Percentiles rank a stretch among this genome's conserved stretches.
These are phyloP conservation scores for Trachelus tabidus DNA, from an alignment of 2,888 invertebrate genomes.

Conservation along the genomic window DNA sequence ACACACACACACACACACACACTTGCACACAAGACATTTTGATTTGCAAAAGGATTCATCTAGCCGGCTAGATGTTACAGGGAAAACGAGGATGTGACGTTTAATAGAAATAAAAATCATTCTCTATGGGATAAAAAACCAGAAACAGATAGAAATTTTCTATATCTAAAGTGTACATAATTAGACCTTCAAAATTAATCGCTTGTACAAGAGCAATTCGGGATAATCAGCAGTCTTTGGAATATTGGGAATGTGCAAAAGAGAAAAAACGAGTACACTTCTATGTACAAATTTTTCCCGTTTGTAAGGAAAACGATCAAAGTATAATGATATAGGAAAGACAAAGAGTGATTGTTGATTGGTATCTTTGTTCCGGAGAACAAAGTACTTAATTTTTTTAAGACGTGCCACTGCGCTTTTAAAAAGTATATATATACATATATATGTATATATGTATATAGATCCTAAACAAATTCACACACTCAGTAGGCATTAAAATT, in stretches of 20 bases:
- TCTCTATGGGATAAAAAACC: not conserved
- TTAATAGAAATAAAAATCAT: not conserved
- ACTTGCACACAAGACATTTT: constrained; percentile 20
- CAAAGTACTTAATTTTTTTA: not conserved
- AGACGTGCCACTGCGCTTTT: not conserved
- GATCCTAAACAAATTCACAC: not conserved
- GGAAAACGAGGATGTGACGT: not conserved
- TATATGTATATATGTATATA: no score
- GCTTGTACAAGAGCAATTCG: not conserved
- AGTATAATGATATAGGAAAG: not conserved
- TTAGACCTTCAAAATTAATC: not conserved
- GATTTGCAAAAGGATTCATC: constrained; percentile 13
- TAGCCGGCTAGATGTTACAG: constrained; percentile 23
- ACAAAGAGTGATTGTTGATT: not conserved
- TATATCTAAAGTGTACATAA: not conserved
- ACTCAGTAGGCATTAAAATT: not conserved
- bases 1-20: constrained; percentile 10
- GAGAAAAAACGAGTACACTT: not conserved
- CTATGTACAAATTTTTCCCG: not conserved
- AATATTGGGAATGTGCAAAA: not conserved
- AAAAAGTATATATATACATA: not conserved
- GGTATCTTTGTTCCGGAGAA: not conserved
- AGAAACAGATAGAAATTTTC: not conserved
- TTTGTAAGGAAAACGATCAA: not conserved
- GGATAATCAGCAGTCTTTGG: not conserved